phyloP scores from a whole-genome alignment of 2,797 vertebrate species.

The Sebastes paucispinis region DNA sequence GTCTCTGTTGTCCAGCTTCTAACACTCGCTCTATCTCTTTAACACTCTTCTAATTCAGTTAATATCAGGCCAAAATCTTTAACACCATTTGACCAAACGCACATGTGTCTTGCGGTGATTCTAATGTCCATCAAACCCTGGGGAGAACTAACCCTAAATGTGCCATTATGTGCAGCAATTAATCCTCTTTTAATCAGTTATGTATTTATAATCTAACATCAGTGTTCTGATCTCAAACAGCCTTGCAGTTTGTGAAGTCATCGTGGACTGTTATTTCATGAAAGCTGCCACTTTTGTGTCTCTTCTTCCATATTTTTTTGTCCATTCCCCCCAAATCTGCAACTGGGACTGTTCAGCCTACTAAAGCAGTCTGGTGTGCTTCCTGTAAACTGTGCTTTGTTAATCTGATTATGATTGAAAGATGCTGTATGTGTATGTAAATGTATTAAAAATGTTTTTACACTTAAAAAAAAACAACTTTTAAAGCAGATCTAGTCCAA shows the following conservation, averaged over 20 bases:
- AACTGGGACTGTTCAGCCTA: slow-evolving; percentile 42
- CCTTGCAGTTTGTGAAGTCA: slow-evolving; percentile 46
- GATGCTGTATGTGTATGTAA: not conserved
- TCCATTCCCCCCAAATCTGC: slow-evolving; percentile 58
- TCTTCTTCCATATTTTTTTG: slow-evolving; percentile 67
- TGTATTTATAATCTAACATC: not conserved
- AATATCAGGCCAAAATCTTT: not conserved
- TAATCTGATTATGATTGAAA: slow-evolving; percentile 18
- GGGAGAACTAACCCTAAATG: not conserved
- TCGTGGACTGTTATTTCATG: slow-evolving; percentile 58
- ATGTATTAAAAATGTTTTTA: slow-evolving; percentile 40
- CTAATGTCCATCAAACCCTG: slow-evolving; percentile 4
- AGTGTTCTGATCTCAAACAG: slow-evolving; percentile 21
- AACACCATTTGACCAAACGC: not conserved
- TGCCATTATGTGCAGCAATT: not conserved
- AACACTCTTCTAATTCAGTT: slow-evolving; percentile 11
- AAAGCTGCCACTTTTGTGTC: slow-evolving; percentile 65
- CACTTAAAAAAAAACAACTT: not conserved
- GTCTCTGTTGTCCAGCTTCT: slow-evolving; percentile 74
- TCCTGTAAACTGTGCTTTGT: slow-evolving; percentile 59
- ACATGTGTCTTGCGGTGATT: not conserved
- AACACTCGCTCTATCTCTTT: slow-evolving; percentile 45
- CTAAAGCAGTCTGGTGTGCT: slow-evolving; percentile 59
- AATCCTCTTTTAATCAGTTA: not conserved
- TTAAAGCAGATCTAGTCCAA: not conserved